These are phyloP conservation scores for Tiliacea aurago DNA, from an alignment of 2,888 invertebrate genomes.

Conservation along the genomic window DNA sequence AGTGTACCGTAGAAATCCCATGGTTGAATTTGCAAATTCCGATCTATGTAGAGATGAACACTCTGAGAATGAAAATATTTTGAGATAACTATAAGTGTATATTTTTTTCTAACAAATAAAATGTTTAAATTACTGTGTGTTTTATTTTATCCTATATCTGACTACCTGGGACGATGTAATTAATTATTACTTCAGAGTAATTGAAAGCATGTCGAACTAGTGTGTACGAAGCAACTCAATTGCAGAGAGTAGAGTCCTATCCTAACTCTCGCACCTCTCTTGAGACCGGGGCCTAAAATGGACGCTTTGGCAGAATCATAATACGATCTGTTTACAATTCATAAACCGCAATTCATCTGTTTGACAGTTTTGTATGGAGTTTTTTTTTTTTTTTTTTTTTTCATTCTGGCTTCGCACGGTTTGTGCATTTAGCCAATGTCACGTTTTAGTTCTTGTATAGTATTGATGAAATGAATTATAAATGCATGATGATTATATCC, in stretches of 20 bases:
- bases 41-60: conserved; percentile 78
- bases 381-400: too few species aligned
- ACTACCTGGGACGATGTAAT: not conserved
- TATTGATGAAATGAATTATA: too few species aligned
- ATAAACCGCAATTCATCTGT: too few species aligned
- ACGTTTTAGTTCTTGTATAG: too few species aligned
- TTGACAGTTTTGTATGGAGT: too few species aligned
- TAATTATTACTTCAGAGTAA: not conserved
- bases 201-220: not conserved
- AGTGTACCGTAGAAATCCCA: conserved; percentile 44
- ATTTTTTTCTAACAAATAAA: conserved; percentile 83
- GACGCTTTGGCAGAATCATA: too few species aligned
- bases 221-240: not conserved
- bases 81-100: conserved; percentile 81
- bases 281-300: too few species aligned
- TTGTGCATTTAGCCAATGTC: too few species aligned
- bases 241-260: not conserved
- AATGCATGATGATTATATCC: too few species aligned
- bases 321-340: too few species aligned
- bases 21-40: conserved; percentile 74
- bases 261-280: not conserved
- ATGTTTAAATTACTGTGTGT: conserved; percentile 57
- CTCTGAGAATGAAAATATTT: conserved; percentile 77
- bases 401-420: too few species aligned
- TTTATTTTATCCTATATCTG: conserved; percentile 38